Conservation (phyloP, 2,113 vertebrate species). For the Strigops habroptila region DNA sequence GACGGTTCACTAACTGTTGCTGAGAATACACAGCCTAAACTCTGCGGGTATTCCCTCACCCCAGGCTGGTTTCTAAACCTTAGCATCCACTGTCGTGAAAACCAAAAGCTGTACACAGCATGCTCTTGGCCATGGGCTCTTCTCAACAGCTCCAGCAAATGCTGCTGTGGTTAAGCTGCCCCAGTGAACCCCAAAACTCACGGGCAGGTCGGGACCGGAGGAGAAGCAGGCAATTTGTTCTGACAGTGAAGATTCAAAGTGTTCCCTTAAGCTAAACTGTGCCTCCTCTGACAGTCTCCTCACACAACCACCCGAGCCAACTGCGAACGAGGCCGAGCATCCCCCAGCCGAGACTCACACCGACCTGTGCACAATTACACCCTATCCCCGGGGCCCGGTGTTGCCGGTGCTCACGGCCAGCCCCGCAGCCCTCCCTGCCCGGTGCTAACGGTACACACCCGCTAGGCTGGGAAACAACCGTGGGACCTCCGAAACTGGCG, state of each 20-base stretch:
- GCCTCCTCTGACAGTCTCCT: neutral
- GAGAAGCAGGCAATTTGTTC: neutral
- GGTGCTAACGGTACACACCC: neutral
- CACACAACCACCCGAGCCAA: neutral
- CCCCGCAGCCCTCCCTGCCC: neutral
- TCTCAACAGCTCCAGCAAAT: neutral
- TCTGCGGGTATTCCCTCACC: neutral
- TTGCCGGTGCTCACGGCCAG: neutral
- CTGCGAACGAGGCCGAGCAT: neutral
- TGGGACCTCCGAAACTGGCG: neutral
- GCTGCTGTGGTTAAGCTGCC: neutral
- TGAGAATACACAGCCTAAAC: neutral
- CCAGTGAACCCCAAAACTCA: neutral
- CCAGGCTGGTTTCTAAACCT: neutral
- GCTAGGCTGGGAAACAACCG: neutral
- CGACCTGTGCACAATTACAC: rapidly evolving
- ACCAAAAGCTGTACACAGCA: neutral
- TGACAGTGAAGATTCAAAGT: neutral
- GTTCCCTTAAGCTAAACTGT: neutral
- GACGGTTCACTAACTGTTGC: neutral
- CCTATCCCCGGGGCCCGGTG: neutral
- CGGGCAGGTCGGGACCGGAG: rapidly evolving
- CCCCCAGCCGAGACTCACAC: neutral
- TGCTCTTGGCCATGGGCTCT: neutral
- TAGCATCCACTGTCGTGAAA: neutral